Evolutionary conservation across 2,888 invertebrate species (phyloP), one percentile per base, ranked within the genome.

Genomic region (Papilio protenor): DNA sequence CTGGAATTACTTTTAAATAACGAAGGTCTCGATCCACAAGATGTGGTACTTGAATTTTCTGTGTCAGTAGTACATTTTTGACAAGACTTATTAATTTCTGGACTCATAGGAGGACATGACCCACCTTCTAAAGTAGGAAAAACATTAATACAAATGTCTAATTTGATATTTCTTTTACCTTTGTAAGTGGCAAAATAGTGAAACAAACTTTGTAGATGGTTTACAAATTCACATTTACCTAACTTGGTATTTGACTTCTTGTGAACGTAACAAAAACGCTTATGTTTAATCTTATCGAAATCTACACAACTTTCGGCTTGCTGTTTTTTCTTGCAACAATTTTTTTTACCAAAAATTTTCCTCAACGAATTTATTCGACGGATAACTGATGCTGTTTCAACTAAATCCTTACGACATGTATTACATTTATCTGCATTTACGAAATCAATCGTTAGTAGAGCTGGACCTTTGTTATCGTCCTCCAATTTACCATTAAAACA

Each of bases 61-160:
- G 45, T 45, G 12, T 69, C 66, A 0, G 66, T 45, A 45, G n/a
- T n/a, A 66, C 45, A 45, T 69, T 45, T 69, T 69, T 11, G n/a
- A 69, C 74, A 74, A 16, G 47, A 12, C n/a, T 33, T 78, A n/a
- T 73, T 57, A 76, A 64, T 66, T 77, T 79, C 79, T 64, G 80
- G 79, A 11, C 74, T 75, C 21, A 82, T 77, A 12, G 75, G 70
- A 14, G 64, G 45, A 2, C 47, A 59, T 21, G 45, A 45, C 6
- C 72, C 69, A 27, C 79, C 78, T 59, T 84, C 83, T 73, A 77
- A 75, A 1, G 79, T 78, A 49, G 92, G 89, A 70, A 84, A 83
- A 0, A 92, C 81, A 78, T 90, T 92, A 8, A 93, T 83, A 69
- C 88, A 86, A 79, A 93, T 83, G 79, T 93, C 89, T 66, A 93